Conservation (phyloP, 2,888 invertebrate genomes). For the Monoplex corrugatus region DNA sequence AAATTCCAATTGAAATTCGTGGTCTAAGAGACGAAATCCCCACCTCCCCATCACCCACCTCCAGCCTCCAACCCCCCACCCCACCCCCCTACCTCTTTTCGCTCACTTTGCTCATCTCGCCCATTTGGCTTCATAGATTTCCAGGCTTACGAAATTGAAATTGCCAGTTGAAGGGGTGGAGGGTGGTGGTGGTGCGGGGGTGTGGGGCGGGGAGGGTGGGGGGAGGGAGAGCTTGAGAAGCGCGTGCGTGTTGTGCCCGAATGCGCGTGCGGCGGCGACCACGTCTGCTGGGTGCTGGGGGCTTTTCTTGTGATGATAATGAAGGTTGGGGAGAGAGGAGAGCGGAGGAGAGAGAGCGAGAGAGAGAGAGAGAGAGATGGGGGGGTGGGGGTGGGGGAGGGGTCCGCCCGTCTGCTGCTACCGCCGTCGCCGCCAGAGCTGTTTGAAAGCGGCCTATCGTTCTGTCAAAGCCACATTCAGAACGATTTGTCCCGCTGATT, state of each 20-base stretch:
- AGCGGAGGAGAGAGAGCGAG: no score
- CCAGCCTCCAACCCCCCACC: no score
- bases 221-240: slow-evolving; percentile 44
- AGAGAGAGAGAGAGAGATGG: no score
- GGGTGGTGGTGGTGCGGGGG: slow-evolving; percentile 42
- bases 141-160: slow-evolving; percentile 48
- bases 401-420: slow-evolving; percentile 30
- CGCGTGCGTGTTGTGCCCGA: slow-evolving; percentile 49
- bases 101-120: background rate
- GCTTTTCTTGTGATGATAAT: slow-evolving; percentile 57
- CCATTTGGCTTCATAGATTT: slow-evolving; percentile 35
- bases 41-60: background rate
- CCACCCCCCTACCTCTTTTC: background rate
- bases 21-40: slow-evolving; percentile 26
- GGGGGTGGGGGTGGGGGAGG: no score
- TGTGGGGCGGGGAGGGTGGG: slow-evolving; percentile 44
- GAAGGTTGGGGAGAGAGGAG: slow-evolving; percentile 46
- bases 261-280: slow-evolving; percentile 34
- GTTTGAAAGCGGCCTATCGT: background rate
- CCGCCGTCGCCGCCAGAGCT: slow-evolving; percentile 8
- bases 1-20: slow-evolving; percentile 24
- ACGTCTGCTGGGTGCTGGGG: slow-evolving; percentile 36
- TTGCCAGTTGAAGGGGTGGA: slow-evolving; percentile 45
- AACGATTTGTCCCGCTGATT: background rate
- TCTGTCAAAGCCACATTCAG: background rate